These are phyloP conservation scores for Manis crassicaudata DNA, from an alignment of 2,797 vertebrate genomes.

Conservation along the genomic window DNA sequence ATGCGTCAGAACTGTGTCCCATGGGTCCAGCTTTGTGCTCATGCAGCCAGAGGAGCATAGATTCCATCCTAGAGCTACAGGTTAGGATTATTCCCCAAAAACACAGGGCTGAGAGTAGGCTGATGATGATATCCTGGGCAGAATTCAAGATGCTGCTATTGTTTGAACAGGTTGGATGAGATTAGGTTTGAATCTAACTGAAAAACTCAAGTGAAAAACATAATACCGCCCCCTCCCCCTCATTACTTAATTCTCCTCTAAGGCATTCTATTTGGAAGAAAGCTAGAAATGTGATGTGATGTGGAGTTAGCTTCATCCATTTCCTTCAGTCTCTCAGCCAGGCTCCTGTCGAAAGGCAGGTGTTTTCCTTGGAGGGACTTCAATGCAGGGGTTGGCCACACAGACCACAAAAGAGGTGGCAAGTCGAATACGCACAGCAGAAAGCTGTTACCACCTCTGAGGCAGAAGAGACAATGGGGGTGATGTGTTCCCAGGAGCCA, in stretches of 20 bases:
- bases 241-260: background rate
- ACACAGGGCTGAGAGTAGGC: background rate
- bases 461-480: background rate
- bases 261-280: background rate
- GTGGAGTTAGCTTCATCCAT: background rate
- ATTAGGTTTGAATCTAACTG: background rate
- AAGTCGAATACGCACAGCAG: background rate
- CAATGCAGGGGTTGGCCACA: no score
- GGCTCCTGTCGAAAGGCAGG: background rate
- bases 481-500: background rate
- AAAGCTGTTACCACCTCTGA: background rate
- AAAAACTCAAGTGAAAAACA: background rate
- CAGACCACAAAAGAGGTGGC: background rate
- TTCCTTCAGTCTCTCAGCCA: background rate
- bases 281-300: background rate
- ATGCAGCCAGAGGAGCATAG: background rate
- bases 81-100: background rate
- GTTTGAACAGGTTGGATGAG: background rate
- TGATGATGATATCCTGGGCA: background rate
- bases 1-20: background rate
- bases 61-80: background rate
- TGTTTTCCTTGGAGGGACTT: background rate
- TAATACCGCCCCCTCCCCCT: no score
- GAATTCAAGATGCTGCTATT: background rate
- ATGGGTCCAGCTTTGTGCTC: background rate